A percentile compares a stretch with the other conserved stretches of the same genome.
Evolutionary conservation across 2,113 vertebrate genomes (phyloP).

Genomic region (Chaenogobius annularis): DNA sequence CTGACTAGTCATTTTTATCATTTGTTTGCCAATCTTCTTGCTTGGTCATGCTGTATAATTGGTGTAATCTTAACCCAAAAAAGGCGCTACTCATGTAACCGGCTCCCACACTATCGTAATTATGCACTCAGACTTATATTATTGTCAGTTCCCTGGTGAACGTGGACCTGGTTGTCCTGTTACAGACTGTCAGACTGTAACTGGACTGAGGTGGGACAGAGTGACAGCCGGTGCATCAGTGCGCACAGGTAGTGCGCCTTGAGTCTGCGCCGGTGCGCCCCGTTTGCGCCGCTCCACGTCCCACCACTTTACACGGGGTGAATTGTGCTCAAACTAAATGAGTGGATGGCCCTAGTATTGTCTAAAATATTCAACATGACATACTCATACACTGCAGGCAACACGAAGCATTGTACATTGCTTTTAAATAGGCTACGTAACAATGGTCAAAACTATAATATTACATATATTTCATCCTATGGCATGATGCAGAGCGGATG

Average conservation of each 20-base stretch:
- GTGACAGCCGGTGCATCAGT: constrained; percentile 18
- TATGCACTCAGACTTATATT: background rate
- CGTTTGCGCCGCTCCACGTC: constrained; percentile 17
- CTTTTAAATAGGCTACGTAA: background rate
- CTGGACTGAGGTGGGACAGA: constrained; percentile 7
- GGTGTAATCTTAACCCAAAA: background rate
- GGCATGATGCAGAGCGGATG: constrained; percentile 21
- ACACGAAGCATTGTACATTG: background rate
- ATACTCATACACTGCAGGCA: background rate
- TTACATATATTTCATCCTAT: background rate
- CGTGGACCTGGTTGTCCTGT: background rate
- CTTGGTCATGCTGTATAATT: background rate
- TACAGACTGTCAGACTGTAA: background rate
- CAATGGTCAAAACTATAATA: background rate
- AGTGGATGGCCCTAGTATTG: background rate
- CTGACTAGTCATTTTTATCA: background rate
- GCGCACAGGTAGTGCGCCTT: constrained; percentile 47
- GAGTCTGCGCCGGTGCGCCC: constrained; percentile 38
- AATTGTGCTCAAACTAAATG: background rate
- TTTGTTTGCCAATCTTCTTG: background rate
- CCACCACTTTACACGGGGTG: background rate
- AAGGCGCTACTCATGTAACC: background rate
- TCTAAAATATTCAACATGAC: background rate
- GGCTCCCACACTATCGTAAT: too few relatives aligned
- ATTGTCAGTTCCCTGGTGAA: background rate